Evolutionary conservation across 2,113 vertebrate species (phyloP).

Genomic region (Xyrauchen texanus): DNA sequence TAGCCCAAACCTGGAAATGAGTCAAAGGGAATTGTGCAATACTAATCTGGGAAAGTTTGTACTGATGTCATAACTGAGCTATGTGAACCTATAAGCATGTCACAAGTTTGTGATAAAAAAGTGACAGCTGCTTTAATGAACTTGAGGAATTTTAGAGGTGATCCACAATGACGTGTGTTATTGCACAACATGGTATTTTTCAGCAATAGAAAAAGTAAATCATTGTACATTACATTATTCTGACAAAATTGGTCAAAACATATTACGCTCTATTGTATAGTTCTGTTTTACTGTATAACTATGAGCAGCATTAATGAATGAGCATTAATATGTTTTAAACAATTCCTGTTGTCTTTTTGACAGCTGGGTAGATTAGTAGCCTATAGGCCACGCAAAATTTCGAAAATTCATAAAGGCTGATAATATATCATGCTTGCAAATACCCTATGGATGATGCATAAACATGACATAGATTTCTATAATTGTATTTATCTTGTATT

Average conservation of each 20-base stretch:
- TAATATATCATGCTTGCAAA: too few relatives aligned
- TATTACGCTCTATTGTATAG: not conserved
- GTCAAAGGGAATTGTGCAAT: constrained; percentile 16
- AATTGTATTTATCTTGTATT: too few relatives aligned
- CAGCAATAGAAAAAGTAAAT: not conserved
- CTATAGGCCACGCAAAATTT: too few relatives aligned
- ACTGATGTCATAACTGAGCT: not conserved
- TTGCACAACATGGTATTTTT: not conserved
- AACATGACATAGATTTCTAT: too few relatives aligned
- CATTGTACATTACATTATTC: not conserved
- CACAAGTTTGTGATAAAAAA: not conserved
- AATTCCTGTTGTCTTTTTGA: too few relatives aligned
- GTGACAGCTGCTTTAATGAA: not conserved
- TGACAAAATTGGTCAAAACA: not conserved
- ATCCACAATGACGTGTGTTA: not conserved
- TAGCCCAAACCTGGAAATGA: constrained; percentile 4
- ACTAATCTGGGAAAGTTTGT: not conserved
- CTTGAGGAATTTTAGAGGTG: not conserved
- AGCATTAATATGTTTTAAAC: too few relatives aligned
- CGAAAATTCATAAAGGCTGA: too few relatives aligned
- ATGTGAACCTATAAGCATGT: not conserved
- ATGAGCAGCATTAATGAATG: too few relatives aligned
- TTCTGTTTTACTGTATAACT: not conserved
- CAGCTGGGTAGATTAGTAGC: too few relatives aligned
- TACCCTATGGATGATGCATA: too few relatives aligned